Base-by-base conservation (phyloP, 2,113 vertebrate genomes). In the Kryptolebias marmoratus region DNA sequence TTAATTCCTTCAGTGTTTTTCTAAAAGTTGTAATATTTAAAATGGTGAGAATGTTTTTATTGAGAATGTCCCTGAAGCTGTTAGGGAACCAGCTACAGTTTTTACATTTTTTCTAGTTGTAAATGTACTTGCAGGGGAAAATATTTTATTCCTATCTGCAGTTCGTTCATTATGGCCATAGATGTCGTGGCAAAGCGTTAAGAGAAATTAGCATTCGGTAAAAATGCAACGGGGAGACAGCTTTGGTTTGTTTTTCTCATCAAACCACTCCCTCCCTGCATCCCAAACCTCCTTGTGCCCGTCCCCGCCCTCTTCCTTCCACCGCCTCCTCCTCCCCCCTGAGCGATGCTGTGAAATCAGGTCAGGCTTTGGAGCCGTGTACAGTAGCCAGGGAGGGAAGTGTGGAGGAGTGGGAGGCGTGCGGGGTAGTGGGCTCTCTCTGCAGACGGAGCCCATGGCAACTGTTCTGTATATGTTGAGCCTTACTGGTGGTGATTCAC, bases 311-410 rank as follows among this genome's bases (percentile, higher is more conserved):
- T 71, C 56, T 22, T n/a, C 31, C 67, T 58, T 47, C 64, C 73
- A 61, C 67, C 49, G 14, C 63, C 73, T 74, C 44, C 47, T 5
- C 77, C 77, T 15, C 68, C 75, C 69, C 75, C 73, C 49, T n/a
- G 18, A 81, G 75, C 66, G 79, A 73, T 77, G 77, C 72, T 75
- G 70, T 65, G 74, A 87, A 91, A 89, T 71, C 87, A 89, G 87
- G 88, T 91, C 88, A 91, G 64, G 65, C 78, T 71, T 48, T 36
- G 58, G 65, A 72, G 64, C 75, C 62, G 82, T 60, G 85, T 71
- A 77, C 53, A 67, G 67, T 73, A 87, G 73, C 64, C 45, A 72
- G 28, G 15, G 27, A 57, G 62, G 64, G n/a, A 45, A 64, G 39
- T 53, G 64, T 65, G 47, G 65, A 65, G 54, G 57, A 65, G 78